These are phyloP conservation scores for Jaculus jaculus DNA, from an alignment of 2,113 vertebrate genomes.

Conservation along the genomic window DNA sequence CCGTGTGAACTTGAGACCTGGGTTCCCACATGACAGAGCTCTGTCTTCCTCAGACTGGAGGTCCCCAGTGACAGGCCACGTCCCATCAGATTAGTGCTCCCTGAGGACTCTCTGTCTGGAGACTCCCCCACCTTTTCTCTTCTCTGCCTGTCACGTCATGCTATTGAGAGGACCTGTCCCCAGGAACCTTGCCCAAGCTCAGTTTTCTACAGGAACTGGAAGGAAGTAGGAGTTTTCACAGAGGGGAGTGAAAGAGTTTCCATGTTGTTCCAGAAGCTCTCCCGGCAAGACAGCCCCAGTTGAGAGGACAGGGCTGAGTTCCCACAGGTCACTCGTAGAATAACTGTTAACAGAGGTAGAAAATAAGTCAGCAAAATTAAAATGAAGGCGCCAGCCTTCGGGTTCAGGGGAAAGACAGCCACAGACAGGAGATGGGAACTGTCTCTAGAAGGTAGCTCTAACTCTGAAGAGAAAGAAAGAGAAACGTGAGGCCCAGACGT, in stretches of 20 bases:
- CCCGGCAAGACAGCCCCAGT: neutral
- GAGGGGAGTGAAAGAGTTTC: too few species aligned
- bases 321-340: neutral
- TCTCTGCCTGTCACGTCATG: neutral
- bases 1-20: too few species aligned
- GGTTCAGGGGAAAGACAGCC: neutral
- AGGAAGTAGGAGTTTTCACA: neutral
- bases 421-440: neutral
- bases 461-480: neutral
- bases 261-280: neutral
- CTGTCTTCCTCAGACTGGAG: too few species aligned
- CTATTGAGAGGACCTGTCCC: neutral
- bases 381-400: neutral
- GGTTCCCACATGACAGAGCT: too few species aligned
- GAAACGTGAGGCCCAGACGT: neutral
- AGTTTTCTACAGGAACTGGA: neutral
- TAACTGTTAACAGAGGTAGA: neutral
- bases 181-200: neutral
- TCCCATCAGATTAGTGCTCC: neutral
- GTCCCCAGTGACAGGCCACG: too few species aligned
- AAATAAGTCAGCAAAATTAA: neutral
- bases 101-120: neutral
- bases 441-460: neutral
- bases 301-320: neutral
- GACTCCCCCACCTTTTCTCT: accelerated